Percentiles rank a stretch among this genome's conserved stretches.
Evolutionary conservation across 1,140 invertebrate species (phyloP).

Genomic region (Prorops nasuta): DNA sequence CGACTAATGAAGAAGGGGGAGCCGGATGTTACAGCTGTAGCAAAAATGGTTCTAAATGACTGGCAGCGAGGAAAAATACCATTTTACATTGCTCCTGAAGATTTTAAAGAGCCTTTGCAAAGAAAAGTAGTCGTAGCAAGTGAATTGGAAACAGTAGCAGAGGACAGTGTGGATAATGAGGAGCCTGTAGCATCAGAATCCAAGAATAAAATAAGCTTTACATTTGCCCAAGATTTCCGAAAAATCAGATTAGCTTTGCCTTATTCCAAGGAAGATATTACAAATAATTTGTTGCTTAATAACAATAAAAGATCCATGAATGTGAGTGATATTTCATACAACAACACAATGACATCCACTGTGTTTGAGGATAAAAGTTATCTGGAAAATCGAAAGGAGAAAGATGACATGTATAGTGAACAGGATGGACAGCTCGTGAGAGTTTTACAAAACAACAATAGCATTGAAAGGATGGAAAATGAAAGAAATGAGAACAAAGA

Average conservation of each 20-base stretch:
- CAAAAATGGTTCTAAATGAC: slow-evolving; percentile 97
- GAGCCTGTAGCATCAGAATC: slow-evolving; percentile 31
- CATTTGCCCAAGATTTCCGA: slow-evolving; percentile 73
- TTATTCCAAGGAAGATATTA: slow-evolving; percentile 66
- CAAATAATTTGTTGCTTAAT: slow-evolving; percentile 47
- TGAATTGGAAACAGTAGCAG: slow-evolving; percentile 16
- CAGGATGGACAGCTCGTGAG: too few relatives aligned
- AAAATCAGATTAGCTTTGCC: slow-evolving; percentile 76
- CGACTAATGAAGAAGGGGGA: slow-evolving; percentile 95
- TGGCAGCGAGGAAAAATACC: slow-evolving; percentile 97
- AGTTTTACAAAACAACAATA: too few relatives aligned
- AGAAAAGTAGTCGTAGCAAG: slow-evolving; percentile 38
- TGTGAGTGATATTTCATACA: slow-evolving; percentile 5
- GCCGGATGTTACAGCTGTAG: slow-evolving; percentile 83
- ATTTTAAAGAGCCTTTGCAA: slow-evolving; percentile 65
- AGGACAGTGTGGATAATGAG: slow-evolving; percentile 10
- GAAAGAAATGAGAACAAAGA: slow-evolving; percentile 26
- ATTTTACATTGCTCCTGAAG: slow-evolving; percentile 86
- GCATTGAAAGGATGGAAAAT: slow-evolving; percentile 9
- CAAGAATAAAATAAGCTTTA: slow-evolving; percentile 40
- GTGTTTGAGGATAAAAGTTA: not conserved
- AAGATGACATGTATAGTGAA: slow-evolving; percentile 29
- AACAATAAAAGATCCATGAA: too few relatives aligned
- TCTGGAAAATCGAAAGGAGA: slow-evolving; percentile 24
- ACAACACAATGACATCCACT: not conserved